Base-by-base conservation (phyloP, 2,113 vertebrate genomes). In the Poecile atricapillus region DNA sequence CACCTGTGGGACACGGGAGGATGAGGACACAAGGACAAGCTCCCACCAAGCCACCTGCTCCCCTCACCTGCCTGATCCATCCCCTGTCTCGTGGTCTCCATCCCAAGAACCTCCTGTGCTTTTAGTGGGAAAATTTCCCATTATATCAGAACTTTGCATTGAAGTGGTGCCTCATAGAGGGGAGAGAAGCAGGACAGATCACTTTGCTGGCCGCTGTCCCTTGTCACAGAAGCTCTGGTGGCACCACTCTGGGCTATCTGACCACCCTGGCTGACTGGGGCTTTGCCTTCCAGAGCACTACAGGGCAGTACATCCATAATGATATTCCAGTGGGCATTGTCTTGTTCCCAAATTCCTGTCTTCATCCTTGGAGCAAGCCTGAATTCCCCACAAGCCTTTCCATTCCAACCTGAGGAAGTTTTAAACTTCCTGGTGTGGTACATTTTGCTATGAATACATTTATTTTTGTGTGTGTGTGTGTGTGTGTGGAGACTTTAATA, bases 1-100 rank as follows among this genome's bases (percentile, higher is more conserved):
- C 49, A 19, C n/a, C 22, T 0, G 0, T 27, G 62, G 65, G 24
- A 63, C 12, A 31, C 1, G 1, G 27, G 27, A 41, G 41, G n/a
- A 24, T 1, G 4, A 44, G 53, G 83, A 78, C 53, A 70, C 23
- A 22, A 37, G 39, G 68, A 80, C 23, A 27, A 20, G n/a, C 15
- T 71, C 47, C 39, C 58, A 47, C 37, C 63, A 67, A 24, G 39
- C 37, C 55, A 49, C 24, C 68, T 37, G 17, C 86, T 81, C 30
- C 27, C 17, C 52, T 82, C 37, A 31, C 41, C 47, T 80, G 5
- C 49, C 68, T 33, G 16, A 44, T 47, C 30, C 5, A 0, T 16
- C 90, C 59, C 31, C 31, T 41, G 5, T 24, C 33, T 58, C 44
- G 46, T 37, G 11, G 31, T 67, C 59, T 56, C n/a, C 76, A 65